Conservation (phyloP, 1,140 invertebrate species). For the Drosophila kurseongensis region DNA sequence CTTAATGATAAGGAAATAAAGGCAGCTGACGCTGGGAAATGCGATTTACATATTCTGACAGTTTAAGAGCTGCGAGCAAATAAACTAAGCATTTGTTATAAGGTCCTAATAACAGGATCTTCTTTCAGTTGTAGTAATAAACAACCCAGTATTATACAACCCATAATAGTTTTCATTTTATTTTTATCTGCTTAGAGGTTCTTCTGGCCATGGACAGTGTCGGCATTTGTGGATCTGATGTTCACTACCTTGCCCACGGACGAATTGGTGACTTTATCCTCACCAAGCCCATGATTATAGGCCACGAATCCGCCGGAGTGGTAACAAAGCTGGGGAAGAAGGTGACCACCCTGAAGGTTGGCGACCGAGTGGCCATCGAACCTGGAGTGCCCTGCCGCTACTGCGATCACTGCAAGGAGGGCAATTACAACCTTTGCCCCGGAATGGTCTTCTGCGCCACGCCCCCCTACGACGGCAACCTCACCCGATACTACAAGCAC, state of each 20-base stretch:
- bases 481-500: slow-evolving; percentile 94
- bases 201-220: slow-evolving; percentile 94
- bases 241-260: slow-evolving; percentile 95
- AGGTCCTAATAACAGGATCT: background rate
- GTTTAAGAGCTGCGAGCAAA: too few species aligned
- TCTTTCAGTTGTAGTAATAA: too few species aligned
- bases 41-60: too few species aligned
- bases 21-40: background rate
- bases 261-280: slow-evolving; percentile 93
- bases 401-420: slow-evolving; percentile 94
- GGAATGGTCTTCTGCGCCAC: slow-evolving; percentile 96
- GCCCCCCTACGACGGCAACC: slow-evolving; percentile 94
- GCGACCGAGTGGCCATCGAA: slow-evolving; percentile 97
- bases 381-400: slow-evolving; percentile 94
- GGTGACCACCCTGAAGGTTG: slow-evolving; percentile 91
- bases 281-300: slow-evolving; percentile 94
- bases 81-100: background rate
- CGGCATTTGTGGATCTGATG: slow-evolving; percentile 98
- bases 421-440: slow-evolving; percentile 95
- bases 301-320: slow-evolving; percentile 93
- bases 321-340: slow-evolving; percentile 89
- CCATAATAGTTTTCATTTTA: background rate
- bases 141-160: too few species aligned
- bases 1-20: background rate
- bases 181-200: slow-evolving; percentile 86